phyloP scores from a whole-genome alignment of 2,888 invertebrate genomes.

The Thecophora atra region DNA sequence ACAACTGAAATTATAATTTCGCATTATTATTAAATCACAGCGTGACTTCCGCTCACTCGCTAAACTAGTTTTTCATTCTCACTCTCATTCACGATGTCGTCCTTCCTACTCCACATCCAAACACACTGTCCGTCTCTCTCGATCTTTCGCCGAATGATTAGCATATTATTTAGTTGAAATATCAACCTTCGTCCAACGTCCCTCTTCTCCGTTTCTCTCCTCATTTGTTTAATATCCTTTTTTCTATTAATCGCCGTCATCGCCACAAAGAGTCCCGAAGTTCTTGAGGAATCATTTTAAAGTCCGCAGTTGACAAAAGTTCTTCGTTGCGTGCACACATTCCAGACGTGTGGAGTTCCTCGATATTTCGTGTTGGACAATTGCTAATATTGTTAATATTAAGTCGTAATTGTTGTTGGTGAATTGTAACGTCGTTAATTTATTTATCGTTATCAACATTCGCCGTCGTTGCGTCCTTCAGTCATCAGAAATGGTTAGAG shows the following conservation, averaged over 20 bases:
- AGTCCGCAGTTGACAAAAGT: background rate
- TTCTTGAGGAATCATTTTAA: background rate
- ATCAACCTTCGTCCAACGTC: background rate
- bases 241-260: too few relatives aligned
- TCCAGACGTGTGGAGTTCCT: constrained; percentile 28
- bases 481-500: constrained; percentile 13
- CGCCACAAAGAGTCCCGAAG: background rate
- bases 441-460: background rate
- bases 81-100: background rate
- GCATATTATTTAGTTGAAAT: constrained; percentile 6
- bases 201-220: background rate
- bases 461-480: background rate
- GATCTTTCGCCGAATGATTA: too few relatives aligned
- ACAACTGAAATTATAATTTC: constrained; percentile 8
- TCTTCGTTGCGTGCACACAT: constrained; percentile 12
- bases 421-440: background rate
- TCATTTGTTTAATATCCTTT: background rate
- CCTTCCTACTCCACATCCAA: background rate
- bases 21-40: constrained; percentile 27
- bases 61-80: too few relatives aligned
- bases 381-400: too few relatives aligned
- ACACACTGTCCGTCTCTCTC: background rate
- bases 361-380: too few relatives aligned
- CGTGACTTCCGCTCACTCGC: constrained; percentile 40
- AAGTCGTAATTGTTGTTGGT: background rate